Base-by-base conservation (phyloP, 2,797 vertebrate genomes). In the Lacerta bilineata region DNA sequence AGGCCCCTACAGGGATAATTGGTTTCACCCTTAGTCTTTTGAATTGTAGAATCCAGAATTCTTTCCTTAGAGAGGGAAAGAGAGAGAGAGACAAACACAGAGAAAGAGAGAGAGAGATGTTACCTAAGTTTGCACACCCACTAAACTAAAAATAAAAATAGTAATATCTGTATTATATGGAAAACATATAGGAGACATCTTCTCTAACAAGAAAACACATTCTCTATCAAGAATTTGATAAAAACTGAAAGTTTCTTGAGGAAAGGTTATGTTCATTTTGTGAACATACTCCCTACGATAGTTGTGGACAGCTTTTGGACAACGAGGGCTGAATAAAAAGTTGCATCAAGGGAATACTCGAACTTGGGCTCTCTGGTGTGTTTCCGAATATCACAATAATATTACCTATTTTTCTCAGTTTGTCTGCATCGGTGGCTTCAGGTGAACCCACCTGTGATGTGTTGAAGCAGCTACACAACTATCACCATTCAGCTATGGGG, bases 1-100 rank as follows among this genome's bases (percentile, higher is more conserved):
- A 85, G 43, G 71, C 2, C 5, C 2, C 23, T 0, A 0, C 8
- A 61, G 18, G 41, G 83, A n/a, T 18, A 61, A 6, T 43, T 33
- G 64, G 18, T 27, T 72, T 46, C 55, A 71, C 8, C 9, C 72
- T 36, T 0, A 1, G 29, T 43, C 59, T 86, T 0, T 6, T 59
- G 39, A 82, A 29, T 2, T 13, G 41, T n/a, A n/a, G 17, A 68
- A 39, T 0, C 0, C 39, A 84, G n/a, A 64, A 7, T 55, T 46
- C 80, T 11, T 4, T 0, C 25, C 29, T 25, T 5, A n/a, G 36
- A 68, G 50, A 71, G 41, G 43, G 43, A 72, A 20, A 61, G 46
- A 36, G 3, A 72, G 41, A 76, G 41, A 46, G 61, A 43, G 13
- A 55, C 50, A 50, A 50, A 55, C 50, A 55, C 13, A 55, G 27